Evolutionary conservation across 2,113 vertebrate genomes (phyloP).

Genomic region (Lophochroa leadbeateri): DNA sequence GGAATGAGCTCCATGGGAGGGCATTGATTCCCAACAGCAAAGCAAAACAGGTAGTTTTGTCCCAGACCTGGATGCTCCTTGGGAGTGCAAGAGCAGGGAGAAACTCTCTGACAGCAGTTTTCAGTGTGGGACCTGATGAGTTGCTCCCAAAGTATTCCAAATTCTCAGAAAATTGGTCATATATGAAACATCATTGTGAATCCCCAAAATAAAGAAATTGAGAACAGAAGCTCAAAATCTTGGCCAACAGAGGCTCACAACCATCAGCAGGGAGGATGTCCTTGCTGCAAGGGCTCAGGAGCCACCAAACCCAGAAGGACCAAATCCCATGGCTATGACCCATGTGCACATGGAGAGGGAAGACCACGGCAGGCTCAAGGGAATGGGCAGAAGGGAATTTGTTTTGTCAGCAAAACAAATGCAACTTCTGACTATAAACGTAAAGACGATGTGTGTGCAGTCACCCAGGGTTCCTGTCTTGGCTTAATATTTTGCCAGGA

Average conservation of each 20-base stretch:
- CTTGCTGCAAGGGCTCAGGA: background rate
- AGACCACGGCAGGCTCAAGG: background rate
- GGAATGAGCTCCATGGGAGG: rapidly evolving
- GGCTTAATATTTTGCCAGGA: background rate
- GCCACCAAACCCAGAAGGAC: background rate
- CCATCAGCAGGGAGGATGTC: background rate
- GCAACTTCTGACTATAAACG: rapidly evolving
- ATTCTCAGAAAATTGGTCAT: background rate
- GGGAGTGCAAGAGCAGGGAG: rapidly evolving
- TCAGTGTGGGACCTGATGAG: background rate
- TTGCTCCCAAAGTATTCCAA: background rate
- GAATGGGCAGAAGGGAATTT: rapidly evolving
- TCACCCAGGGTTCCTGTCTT: background rate
- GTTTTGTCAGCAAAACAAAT: background rate
- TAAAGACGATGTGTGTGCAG: background rate
- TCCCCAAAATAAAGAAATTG: rapidly evolving
- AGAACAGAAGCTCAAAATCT: background rate
- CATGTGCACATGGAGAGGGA: rapidly evolving
- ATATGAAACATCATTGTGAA: background rate
- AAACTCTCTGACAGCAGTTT: rapidly evolving
- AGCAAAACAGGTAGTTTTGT: background rate
- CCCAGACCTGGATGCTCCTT: background rate
- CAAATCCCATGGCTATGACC: rapidly evolving
- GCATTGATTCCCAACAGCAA: background rate
- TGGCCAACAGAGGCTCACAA: background rate